These are phyloP conservation scores for Leptarthrus brevirostris DNA, from an alignment of 2,888 invertebrate species.

Conservation along the genomic window DNA sequence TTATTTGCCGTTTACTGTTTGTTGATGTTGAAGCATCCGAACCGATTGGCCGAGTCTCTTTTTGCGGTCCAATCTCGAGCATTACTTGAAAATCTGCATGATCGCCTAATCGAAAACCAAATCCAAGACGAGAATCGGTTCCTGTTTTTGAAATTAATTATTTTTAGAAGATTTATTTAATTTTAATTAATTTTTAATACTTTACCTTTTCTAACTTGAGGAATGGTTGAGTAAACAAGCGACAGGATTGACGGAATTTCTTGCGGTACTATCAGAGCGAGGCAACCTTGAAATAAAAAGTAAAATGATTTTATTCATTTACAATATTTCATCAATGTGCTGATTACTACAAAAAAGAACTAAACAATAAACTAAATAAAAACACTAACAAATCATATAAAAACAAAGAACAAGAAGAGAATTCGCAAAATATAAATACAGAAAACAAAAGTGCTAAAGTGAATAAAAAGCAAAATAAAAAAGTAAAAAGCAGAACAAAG, in stretches of 20 bases:
- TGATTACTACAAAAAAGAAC: no score
- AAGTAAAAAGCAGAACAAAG: no score
- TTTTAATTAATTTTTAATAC: background rate
- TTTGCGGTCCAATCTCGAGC: conserved; percentile 82
- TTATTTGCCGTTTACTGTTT: conserved; percentile 64
- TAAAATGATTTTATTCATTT: no score
- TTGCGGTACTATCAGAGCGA: conserved; percentile 79
- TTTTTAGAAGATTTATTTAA: background rate
- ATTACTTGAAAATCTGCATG: conserved; percentile 85
- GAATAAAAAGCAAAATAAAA: no score
- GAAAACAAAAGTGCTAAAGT: no score
- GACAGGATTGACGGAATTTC: conserved; percentile 83
- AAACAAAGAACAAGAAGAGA: no score
- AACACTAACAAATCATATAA: no score
- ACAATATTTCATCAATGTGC: no score
- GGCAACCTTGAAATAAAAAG: conserved; percentile 68
- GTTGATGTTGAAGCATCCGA: conserved; percentile 61
- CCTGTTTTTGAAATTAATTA: conserved; percentile 69
- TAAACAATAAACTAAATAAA: no score
- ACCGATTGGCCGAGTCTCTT: conserved; percentile 77
- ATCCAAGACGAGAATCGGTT: conserved; percentile 81
- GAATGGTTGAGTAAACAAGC: conserved; percentile 84
- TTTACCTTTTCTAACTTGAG: conserved; percentile 84
- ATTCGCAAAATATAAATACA: no score
- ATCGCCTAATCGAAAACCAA: conserved; percentile 83